phyloP scores from a whole-genome alignment of 1,140 invertebrate genomes.

The Halictus rubicundus region DNA sequence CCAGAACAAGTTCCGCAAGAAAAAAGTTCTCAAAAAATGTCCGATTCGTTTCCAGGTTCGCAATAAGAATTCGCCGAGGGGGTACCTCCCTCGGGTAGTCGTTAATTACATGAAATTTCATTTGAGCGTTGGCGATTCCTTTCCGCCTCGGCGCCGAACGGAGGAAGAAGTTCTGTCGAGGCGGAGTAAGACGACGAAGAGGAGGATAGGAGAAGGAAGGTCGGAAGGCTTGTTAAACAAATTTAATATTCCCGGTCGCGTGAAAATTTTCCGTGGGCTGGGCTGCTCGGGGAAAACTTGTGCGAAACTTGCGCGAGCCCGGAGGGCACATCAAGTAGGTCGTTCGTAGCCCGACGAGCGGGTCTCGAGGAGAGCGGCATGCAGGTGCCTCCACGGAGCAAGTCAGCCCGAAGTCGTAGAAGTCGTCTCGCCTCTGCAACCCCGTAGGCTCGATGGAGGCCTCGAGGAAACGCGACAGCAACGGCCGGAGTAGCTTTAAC shows the following conservation, averaged over 20 bases:
- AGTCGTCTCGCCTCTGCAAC: slow-evolving; percentile 35
- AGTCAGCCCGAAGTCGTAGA: slow-evolving; percentile 24
- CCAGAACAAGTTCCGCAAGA: no score
- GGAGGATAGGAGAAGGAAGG: neutral
- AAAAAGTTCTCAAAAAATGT: no score
- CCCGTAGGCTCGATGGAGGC: slow-evolving; percentile 48
- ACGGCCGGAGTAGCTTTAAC: slow-evolving; percentile 67
- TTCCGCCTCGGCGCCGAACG: slow-evolving; percentile 8
- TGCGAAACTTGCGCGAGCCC: slow-evolving; percentile 74
- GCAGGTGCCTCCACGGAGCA: slow-evolving; percentile 18
- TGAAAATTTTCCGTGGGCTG: slow-evolving; percentile 31
- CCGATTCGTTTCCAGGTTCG: slow-evolving; percentile 1
- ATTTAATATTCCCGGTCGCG: slow-evolving; percentile 72
- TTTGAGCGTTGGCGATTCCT: slow-evolving; percentile 57
- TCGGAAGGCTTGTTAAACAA: slow-evolving; percentile 72
- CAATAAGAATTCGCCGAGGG: slow-evolving; percentile 22
- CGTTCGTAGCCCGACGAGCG: slow-evolving; percentile 30
- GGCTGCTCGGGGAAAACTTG: slow-evolving; percentile 65
- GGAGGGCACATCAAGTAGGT: slow-evolving; percentile 76
- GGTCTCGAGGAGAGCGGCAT: slow-evolving; percentile 6
- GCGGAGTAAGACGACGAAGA: slow-evolving; percentile 4
- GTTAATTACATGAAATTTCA: slow-evolving; percentile 73
- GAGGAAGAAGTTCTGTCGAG: slow-evolving; percentile 45
- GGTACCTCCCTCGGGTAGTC: slow-evolving; percentile 25
- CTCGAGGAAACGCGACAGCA: slow-evolving; percentile 16